Evolutionary conservation across 1,140 invertebrate genomes (phyloP), one percentile per base, ranked within the genome.

Genomic region (Orius insidiosus): DNA sequence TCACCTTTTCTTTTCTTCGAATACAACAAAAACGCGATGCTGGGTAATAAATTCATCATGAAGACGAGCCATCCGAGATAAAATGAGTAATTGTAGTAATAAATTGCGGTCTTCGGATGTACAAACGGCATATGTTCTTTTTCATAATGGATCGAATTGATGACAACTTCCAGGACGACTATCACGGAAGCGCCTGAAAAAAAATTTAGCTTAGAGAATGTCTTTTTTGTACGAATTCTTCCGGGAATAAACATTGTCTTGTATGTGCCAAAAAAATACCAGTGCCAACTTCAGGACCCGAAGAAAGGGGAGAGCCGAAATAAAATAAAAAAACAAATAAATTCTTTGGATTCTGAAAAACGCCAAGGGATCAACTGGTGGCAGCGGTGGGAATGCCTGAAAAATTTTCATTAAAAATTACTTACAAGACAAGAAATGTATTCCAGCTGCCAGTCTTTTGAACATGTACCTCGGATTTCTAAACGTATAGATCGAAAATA

Each of bases 401-500:
- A n/a, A n/a, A n/a, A n/a, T n/a, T n/a, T n/a, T n/a, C n/a, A n/a
- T n/a, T n/a, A n/a, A n/a, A n/a, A n/a, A n/a, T n/a, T 45, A 49
- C 66, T 73, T 63, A 84, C 82, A 77, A 60, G 78, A 75, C 41
- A 90, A 78, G 56, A 89, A 77, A 56, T 88, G 80, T 50, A 88
- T 79, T 11, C 82, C 79, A 1, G 80, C 82, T 6, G 85, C 82
- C 13, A 89, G 66, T 30, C 86, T 66, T 60, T 90, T 90, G 64
- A 87, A 87, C 75, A 85, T 88, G 58, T 90, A 90, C 6, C 85
- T 69, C 7, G 82, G 81, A 58, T 88, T 83, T 49, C 71, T 68
- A 59, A 90, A 85, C 4, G 85, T 85, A 56, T 89, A 90, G 47
- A 82, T 71, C 3, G 84, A 85, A 60, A 89, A 87, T 1, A 74